A percentile compares a stretch with the other conserved stretches of the same genome.
These are phyloP conservation scores for Latrodectus hesperus DNA, from an alignment of 2,888 invertebrate species.

Conservation along the genomic window DNA sequence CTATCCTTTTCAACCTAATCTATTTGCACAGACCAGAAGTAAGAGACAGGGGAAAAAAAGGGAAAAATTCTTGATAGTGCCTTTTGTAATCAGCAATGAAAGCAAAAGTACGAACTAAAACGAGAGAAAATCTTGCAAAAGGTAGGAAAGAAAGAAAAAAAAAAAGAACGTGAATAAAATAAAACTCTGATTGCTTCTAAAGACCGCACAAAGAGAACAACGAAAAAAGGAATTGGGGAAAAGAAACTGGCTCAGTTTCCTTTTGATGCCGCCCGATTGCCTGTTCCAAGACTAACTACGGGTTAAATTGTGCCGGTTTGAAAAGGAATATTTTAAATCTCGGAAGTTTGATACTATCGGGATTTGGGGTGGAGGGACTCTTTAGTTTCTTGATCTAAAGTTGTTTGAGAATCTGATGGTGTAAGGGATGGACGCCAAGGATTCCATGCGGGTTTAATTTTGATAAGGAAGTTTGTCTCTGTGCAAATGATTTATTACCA, in stretches of 20 bases:
- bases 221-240: conserved; percentile 13
- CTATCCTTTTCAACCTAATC: conserved; percentile 35
- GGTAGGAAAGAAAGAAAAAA: conserved; percentile 14
- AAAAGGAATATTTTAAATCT: conserved; percentile 57
- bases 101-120: conserved; percentile 51
- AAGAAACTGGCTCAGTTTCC: conserved; percentile 16
- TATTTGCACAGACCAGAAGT: conserved; percentile 39
- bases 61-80: conserved; percentile 37
- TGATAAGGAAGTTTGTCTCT: neutral
- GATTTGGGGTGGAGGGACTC: neutral
- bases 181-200: conserved; percentile 60
- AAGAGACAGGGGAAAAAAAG: neutral
- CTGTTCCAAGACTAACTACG: conserved; percentile 45
- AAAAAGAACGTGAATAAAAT: conserved; percentile 17
- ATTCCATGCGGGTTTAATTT: neutral
- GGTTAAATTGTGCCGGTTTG: conserved; percentile 51
- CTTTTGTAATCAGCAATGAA: conserved; percentile 60
- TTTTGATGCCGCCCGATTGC: conserved; percentile 58
- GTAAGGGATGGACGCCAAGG: neutral
- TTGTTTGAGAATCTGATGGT: neutral
- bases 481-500: too few relatives aligned
- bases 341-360: conserved; percentile 31
- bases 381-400: neutral
- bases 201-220: conserved; percentile 63
- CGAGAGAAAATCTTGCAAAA: neutral